Evolutionary conservation across 2,888 invertebrate species (phyloP).

Genomic region (Exephanes ischioxanthus): DNA sequence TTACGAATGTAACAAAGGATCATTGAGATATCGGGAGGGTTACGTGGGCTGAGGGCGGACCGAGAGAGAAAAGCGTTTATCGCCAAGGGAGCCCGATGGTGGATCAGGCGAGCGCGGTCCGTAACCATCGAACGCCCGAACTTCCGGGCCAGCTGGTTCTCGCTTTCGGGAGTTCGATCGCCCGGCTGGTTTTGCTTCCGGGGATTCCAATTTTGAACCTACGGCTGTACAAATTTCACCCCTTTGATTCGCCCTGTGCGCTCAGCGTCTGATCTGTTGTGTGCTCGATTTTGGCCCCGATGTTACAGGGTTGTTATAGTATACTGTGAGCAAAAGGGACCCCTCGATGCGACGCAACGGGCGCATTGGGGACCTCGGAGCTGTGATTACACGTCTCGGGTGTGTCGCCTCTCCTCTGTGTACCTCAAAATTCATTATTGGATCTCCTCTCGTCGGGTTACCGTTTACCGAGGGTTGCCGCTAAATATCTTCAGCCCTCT

Average conservation of each 20-base stretch:
- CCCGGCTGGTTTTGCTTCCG: slow-evolving; percentile 26
- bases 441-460: slow-evolving; percentile 67
- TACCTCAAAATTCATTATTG: slow-evolving; percentile 75
- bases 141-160: slow-evolving; percentile 63
- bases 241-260: slow-evolving; percentile 37
- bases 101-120: slow-evolving; percentile 22
- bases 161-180: slow-evolving; percentile 39
- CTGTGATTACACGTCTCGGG: slow-evolving; percentile 74
- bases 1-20: slow-evolving; percentile 61
- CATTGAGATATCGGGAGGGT: slow-evolving; percentile 22
- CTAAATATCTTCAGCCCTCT: slow-evolving; percentile 25
- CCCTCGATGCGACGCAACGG: slow-evolving; percentile 52
- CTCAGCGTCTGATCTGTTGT: slow-evolving; percentile 13
- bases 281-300: slow-evolving; percentile 22
- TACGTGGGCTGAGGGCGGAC: not conserved
- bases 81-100: slow-evolving; percentile 18
- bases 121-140: slow-evolving; percentile 42
- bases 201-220: slow-evolving; percentile 38
- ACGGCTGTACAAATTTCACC: slow-evolving; percentile 41
- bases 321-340: slow-evolving; percentile 45
- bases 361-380: slow-evolving; percentile 60
- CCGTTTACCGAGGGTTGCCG: slow-evolving; percentile 58
- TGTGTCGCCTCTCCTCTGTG: slow-evolving; percentile 64
- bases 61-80: slow-evolving; percentile 54
- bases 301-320: slow-evolving; percentile 24